phyloP scores from a whole-genome alignment of 2,113 vertebrate species.

The Grammomys surdaster region DNA sequence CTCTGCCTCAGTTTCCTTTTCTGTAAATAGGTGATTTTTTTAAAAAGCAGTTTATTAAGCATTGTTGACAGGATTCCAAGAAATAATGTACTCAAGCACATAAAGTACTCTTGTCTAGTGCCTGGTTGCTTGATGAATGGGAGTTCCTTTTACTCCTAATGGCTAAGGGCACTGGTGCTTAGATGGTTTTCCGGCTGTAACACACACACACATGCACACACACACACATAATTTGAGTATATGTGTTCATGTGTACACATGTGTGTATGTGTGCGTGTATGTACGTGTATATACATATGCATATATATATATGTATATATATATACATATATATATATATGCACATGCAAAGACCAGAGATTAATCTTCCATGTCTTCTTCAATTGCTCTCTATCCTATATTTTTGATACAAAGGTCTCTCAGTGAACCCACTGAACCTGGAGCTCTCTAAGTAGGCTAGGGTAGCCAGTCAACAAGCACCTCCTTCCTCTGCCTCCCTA shows the following conservation, averaged over 20 bases:
- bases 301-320: not conserved
- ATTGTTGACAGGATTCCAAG: not conserved
- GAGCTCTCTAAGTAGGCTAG: not conserved
- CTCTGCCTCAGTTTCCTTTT: not conserved
- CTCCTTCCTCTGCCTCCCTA: not conserved
- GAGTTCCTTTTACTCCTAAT: slow-evolving; percentile 50
- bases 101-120: not conserved
- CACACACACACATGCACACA: not conserved
- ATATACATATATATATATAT: not conserved
- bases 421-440: not conserved
- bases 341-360: not conserved
- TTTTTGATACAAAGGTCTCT: not conserved
- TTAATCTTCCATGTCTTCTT: not conserved
- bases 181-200: not conserved
- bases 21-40: not conserved
- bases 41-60: not conserved
- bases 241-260: not conserved
- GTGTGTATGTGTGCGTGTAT: not conserved
- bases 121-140: slow-evolving; percentile 67
- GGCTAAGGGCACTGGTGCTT: not conserved
- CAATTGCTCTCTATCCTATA: not conserved
- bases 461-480: not conserved
- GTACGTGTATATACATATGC: not conserved
- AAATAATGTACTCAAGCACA: slow-evolving; percentile 39
- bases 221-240: not conserved